Evolutionary conservation across 2,113 vertebrate species (phyloP).

Genomic region (Phylloscopus trochiloides): DNA sequence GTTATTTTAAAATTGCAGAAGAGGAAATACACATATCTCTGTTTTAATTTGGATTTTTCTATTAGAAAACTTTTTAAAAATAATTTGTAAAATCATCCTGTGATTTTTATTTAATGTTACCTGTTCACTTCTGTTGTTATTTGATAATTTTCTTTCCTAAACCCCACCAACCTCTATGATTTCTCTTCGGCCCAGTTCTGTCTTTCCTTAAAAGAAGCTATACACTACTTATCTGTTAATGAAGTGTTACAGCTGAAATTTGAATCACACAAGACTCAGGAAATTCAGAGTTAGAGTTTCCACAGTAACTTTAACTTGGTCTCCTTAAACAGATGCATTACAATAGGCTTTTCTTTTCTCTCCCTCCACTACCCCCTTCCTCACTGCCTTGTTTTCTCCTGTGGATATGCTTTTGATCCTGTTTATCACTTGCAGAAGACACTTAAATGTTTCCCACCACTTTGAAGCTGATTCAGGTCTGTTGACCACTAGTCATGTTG

Average conservation of each 20-base stretch:
- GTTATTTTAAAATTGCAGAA: not conserved
- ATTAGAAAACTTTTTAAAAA: not conserved
- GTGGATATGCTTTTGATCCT: conserved; percentile 11
- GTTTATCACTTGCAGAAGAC: not conserved
- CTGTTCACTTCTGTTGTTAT: not conserved
- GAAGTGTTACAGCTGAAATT: conserved; percentile 47
- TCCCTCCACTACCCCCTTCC: not conserved
- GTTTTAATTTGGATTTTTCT: not conserved
- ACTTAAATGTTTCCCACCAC: not conserved
- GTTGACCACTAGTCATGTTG: not conserved
- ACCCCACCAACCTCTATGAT: not conserved
- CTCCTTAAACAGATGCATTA: conserved; percentile 44
- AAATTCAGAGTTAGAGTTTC: conserved; percentile 60
- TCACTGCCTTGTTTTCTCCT: not conserved
- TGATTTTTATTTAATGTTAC: not conserved
- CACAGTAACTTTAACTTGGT: conserved; percentile 42
- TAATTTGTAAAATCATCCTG: not conserved
- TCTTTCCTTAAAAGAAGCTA: not conserved
- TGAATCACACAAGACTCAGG: conserved; percentile 69
- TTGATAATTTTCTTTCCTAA: not conserved
- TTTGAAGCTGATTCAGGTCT: not conserved
- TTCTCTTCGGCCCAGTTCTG: not conserved
- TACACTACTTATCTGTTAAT: conserved; percentile 43
- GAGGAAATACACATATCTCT: not conserved
- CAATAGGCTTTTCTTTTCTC: conserved; percentile 29